These are phyloP conservation scores for Antitype chi DNA, from an alignment of 2,888 invertebrate genomes.

Conservation along the genomic window DNA sequence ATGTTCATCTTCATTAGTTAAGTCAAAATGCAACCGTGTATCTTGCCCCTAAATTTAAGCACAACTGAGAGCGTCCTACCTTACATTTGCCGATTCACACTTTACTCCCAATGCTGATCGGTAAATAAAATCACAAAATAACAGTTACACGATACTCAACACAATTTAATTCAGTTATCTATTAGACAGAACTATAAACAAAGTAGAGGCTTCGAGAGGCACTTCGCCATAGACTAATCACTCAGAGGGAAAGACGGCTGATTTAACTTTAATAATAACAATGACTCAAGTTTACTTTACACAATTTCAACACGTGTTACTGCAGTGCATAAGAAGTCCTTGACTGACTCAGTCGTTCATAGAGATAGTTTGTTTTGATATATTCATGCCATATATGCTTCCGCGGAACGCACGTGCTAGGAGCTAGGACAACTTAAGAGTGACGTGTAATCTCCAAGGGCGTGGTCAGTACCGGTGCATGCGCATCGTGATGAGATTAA, in stretches of 20 bases:
- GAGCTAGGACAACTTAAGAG: neutral
- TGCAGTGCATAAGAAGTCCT: neutral
- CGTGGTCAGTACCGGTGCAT: constrained; percentile 10
- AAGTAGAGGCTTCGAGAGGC: neutral
- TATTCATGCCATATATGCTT: neutral
- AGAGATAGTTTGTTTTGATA: constrained; percentile 37
- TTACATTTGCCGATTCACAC: neutral
- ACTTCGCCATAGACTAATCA: constrained; percentile 31
- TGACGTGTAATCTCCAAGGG: constrained; percentile 24
- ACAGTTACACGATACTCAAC: constrained; percentile 2
- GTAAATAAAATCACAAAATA: constrained; percentile 15
- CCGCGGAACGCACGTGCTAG: constrained; percentile 13
- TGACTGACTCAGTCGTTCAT: constrained; percentile 31
- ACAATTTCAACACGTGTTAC: constrained; percentile 27
- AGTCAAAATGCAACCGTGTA: neutral
- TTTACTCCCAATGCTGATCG: neutral
- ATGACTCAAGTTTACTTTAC: constrained; percentile 22
- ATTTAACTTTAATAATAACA: neutral
- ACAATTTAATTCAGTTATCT: constrained; percentile 10
- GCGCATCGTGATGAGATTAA: constrained; percentile 8
- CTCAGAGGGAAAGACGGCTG: constrained; percentile 12
- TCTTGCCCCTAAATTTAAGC: neutral
- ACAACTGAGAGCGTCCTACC: constrained; percentile 1
- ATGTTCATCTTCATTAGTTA: neutral
- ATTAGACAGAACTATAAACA: neutral